These are phyloP conservation scores for Pogoniulus pusillus DNA, from an alignment of 2,797 vertebrate species.

Conservation along the genomic window DNA sequence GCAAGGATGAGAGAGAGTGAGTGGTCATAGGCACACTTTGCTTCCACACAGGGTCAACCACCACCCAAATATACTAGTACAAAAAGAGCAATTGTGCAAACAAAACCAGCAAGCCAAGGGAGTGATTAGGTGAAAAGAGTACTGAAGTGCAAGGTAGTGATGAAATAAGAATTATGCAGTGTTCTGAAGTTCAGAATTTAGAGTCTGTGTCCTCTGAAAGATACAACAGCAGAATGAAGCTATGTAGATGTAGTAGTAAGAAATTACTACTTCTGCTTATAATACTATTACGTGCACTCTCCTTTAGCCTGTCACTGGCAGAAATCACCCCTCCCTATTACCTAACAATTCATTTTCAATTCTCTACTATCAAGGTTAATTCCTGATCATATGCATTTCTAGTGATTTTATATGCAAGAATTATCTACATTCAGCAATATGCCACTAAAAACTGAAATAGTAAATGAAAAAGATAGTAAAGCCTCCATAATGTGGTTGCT, in stretches of 20 bases:
- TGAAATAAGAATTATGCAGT: background rate
- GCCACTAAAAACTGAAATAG: background rate
- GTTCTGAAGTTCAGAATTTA: background rate
- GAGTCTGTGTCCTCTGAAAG: background rate
- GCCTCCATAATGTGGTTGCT: background rate
- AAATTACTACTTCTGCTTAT: background rate
- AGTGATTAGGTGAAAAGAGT: background rate
- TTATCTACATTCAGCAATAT: background rate
- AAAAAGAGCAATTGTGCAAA: background rate
- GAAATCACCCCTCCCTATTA: background rate
- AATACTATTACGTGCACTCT: background rate
- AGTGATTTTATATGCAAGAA: too few species aligned
- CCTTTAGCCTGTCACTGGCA: background rate
- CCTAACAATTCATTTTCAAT: background rate
- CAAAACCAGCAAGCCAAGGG: background rate
- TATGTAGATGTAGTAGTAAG: background rate
- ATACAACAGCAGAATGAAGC: background rate
- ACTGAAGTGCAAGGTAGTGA: background rate
- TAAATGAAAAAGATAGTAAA: background rate
- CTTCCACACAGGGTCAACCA: background rate
- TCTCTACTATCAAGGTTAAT: background rate
- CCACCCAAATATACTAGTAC: background rate
- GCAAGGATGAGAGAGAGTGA: background rate
- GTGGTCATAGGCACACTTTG: background rate
- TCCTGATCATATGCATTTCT: too few species aligned